These are phyloP conservation scores for Ascaphus truei DNA, from an alignment of 2,113 vertebrate species.

Conservation along the genomic window DNA sequence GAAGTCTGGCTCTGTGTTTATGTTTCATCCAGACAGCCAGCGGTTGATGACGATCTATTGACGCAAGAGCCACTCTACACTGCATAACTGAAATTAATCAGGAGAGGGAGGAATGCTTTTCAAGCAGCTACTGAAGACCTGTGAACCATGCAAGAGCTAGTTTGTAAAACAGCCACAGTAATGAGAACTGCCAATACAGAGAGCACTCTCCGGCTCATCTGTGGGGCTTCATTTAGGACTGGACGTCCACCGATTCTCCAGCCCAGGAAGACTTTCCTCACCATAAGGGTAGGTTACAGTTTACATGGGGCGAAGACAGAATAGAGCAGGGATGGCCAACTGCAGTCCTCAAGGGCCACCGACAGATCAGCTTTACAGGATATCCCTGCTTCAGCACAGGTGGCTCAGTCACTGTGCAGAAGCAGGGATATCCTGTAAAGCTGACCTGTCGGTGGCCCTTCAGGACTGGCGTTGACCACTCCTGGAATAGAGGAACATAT, in stretches of 20 bases:
- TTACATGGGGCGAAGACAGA: constrained; percentile 2
- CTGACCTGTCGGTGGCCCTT: too few species aligned
- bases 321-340: too few species aligned
- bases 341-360: too few species aligned
- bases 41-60: constrained; percentile 60
- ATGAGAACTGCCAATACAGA: background rate
- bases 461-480: too few species aligned
- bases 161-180: background rate
- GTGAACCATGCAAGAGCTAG: constrained; percentile 26
- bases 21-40: constrained; percentile 48
- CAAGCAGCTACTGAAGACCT: constrained; percentile 40
- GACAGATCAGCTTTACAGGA: too few species aligned
- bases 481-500: too few species aligned
- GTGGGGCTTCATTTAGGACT: too few species aligned
- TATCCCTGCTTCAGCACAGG: too few species aligned
- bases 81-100: constrained; percentile 59
- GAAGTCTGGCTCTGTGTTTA: constrained; percentile 55
- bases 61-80: constrained; percentile 56
- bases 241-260: too few species aligned
- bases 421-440: too few species aligned
- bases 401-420: too few species aligned
- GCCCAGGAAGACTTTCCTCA: background rate
- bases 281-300: background rate
- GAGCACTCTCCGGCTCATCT: background rate
- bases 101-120: constrained; percentile 54